These are phyloP conservation scores for Neomicropteryx cornuta DNA, from an alignment of 1,140 invertebrate genomes.

Conservation along the genomic window DNA sequence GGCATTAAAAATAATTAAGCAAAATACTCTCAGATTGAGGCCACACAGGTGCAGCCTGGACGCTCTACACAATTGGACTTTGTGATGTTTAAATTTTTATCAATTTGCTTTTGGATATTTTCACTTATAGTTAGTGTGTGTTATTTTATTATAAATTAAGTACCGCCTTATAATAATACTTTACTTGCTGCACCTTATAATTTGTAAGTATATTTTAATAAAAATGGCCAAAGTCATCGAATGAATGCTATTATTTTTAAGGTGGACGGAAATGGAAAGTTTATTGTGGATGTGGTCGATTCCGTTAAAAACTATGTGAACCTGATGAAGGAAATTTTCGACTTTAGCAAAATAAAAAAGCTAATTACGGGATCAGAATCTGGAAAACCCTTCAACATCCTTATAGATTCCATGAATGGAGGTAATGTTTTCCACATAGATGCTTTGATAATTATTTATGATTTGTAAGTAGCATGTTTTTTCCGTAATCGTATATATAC, in stretches of 20 bases:
- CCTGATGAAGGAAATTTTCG: conserved; percentile 96
- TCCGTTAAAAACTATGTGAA: conserved; percentile 81
- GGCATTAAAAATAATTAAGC: no score
- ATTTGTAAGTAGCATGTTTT: not conserved
- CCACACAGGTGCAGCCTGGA: no score
- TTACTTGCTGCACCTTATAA: not conserved
- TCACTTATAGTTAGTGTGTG: no score
- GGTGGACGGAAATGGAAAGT: conserved; percentile 60
- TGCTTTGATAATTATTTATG: not conserved
- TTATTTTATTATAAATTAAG: no score
- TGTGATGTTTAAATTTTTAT: no score
- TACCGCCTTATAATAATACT: not conserved
- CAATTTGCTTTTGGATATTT: no score
- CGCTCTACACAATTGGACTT: no score
- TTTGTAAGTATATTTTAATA: not conserved
- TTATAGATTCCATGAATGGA: conserved; percentile 92
- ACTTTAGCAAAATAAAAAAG: conserved; percentile 73
- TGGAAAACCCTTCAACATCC: conserved; percentile 64
- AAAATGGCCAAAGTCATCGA: no score
- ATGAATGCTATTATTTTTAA: conserved; percentile 33
- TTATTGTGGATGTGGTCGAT: conserved; percentile 87
- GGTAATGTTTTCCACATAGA: conserved; percentile 42
- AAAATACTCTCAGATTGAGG: no score
- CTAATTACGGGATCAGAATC: conserved; percentile 59
- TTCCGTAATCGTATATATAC: not conserved